Conservation (phyloP, 2,888 invertebrate species). For the Sturmia bella region DNA sequence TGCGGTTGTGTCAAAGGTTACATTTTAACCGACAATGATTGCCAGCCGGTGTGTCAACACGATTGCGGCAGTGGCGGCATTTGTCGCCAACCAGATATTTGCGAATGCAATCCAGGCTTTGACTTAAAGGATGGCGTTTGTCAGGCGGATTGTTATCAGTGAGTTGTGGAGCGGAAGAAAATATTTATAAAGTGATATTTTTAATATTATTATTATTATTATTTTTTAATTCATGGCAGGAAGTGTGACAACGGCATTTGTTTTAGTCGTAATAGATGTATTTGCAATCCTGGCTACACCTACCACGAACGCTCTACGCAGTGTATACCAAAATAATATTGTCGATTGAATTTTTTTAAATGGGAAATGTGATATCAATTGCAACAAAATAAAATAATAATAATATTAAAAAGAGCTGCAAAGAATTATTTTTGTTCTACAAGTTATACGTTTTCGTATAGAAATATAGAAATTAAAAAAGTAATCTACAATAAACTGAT, state of each 20-base stretch:
- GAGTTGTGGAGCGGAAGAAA: slow-evolving; percentile 63
- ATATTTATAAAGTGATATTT: not conserved
- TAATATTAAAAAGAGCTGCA: no score
- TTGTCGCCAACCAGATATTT: slow-evolving; percentile 83
- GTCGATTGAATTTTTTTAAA: not conserved
- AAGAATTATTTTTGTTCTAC: no score
- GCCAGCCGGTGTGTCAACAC: slow-evolving; percentile 77
- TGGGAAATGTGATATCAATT: not conserved
- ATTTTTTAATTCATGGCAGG: slow-evolving; percentile 70
- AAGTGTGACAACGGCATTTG: slow-evolving; percentile 80
- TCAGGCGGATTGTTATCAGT: slow-evolving; percentile 80
- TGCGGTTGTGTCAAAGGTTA: slow-evolving; percentile 82
- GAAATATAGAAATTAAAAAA: no score
- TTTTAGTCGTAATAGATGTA: slow-evolving; percentile 79
- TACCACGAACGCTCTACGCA: slow-evolving; percentile 78
- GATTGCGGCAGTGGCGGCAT: slow-evolving; percentile 82
- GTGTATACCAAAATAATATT: slow-evolving; percentile 76
- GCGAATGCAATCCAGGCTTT: slow-evolving; percentile 83
- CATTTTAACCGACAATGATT: slow-evolving; percentile 76
- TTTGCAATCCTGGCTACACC: slow-evolving; percentile 79
- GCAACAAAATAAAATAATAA: no score
- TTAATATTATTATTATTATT: not conserved
- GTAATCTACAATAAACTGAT: no score
- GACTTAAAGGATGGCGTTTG: slow-evolving; percentile 79
- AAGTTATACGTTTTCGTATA: no score